A percentile compares a stretch with the other conserved stretches of the same genome.
phyloP scores from a whole-genome alignment of 2,888 invertebrate genomes.

The Anodontia alba region DNA sequence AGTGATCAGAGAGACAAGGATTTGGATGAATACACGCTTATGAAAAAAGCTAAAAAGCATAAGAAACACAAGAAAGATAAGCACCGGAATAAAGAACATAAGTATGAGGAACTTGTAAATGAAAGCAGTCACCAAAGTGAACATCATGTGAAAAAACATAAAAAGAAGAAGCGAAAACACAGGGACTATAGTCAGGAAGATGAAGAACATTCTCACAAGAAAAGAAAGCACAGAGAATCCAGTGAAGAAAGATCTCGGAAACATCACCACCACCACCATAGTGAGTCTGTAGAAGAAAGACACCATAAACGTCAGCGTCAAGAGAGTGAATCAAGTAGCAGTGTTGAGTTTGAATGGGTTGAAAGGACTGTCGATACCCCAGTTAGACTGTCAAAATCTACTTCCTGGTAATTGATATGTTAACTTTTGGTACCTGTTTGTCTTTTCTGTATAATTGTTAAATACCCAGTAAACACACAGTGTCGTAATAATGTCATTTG shows the following conservation, averaged over 20 bases:
- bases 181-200: constrained; percentile 10
- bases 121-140: constrained; percentile 27
- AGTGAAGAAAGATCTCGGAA: neutral
- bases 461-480: too few relatives aligned
- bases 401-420: constrained; percentile 15
- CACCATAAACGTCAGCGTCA: constrained; percentile 30
- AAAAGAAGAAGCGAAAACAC: constrained; percentile 36
- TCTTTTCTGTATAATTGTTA: too few relatives aligned
- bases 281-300: neutral
- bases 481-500: too few relatives aligned
- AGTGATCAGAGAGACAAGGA: constrained; percentile 33
- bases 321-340: constrained; percentile 54
- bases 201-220: constrained; percentile 21
- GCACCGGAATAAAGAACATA: constrained; percentile 39
- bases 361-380: constrained; percentile 81
- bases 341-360: constrained; percentile 83
- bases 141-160: constrained; percentile 30
- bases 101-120: constrained; percentile 13
- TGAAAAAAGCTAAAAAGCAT: constrained; percentile 72
- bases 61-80: constrained; percentile 58
- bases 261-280: neutral
- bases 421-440: too few relatives aligned
- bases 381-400: constrained; percentile 15
- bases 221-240: neutral
- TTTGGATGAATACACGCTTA: constrained; percentile 52